Evolutionary conservation across 2,113 vertebrate species (phyloP), one percentile per base, ranked within the genome.

Genomic region (Megalops atlanticus): DNA sequence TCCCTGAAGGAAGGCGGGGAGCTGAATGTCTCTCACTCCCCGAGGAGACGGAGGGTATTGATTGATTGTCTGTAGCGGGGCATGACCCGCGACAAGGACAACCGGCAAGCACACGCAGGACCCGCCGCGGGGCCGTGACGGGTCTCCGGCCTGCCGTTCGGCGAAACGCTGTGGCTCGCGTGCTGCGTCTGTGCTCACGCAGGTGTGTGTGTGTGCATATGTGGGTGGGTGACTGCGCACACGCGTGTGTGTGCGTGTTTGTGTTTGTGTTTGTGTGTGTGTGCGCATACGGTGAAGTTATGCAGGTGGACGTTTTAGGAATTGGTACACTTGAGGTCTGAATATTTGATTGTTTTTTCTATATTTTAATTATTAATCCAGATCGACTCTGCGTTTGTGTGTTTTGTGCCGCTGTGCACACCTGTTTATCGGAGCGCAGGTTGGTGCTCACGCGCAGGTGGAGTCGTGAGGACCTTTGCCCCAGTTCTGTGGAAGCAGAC

Each of bases 1-100:
- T 64, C 7, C 58, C 58, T 15, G 58, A 64, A 10, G 58, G 27
- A 64, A 24, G 58, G 58, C n/a, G 58, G 58, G n/a, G n/a, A n/a
- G 58, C 2, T 10, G 24, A 58, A 24, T 24, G 52, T 6, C 52
- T 58, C 71, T 74, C 15, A 16, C 71, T 40, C 39, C 15, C 38
- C 3, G 15, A 2, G 33, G 69, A 71, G 11, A 16, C 14, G 16
- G 16, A 24, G 36, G 15, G 36, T n/a, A 43, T 31, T 76, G 74
- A 76, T 45, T 69, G 77, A 70, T 70, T 41, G 52, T 64, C 43
- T 76, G 52, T 39, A 64, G 45, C 15, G 36, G 49, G 36, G 35
- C 16, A 39, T 39, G 33, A 78, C 47, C 49, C 49, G 24, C 21
- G 21, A 58, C 49, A 64, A 76, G 74, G 76, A 68, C 52, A n/a